A percentile compares a stretch with the other conserved stretches of the same genome.
Conservation (phyloP, 1,140 invertebrate genomes). For the Megathymus violae region DNA sequence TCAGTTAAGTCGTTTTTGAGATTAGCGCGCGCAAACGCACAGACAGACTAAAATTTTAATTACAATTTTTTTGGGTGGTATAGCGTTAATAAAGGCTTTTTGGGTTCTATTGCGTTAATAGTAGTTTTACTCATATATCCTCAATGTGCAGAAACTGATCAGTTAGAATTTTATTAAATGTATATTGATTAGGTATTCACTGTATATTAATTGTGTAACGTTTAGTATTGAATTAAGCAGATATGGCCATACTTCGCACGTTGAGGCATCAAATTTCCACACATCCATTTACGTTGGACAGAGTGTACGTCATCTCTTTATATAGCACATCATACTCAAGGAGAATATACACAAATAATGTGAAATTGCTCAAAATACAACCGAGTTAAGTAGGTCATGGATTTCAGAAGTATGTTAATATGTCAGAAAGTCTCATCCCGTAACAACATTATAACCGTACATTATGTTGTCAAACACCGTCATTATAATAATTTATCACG, state of each 20-base stretch:
- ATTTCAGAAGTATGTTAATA: slow-evolving; percentile 20
- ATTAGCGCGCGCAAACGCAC: too few species aligned
- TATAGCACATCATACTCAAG: slow-evolving; percentile 26
- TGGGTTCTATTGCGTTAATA: too few species aligned
- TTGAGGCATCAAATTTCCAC: slow-evolving; percentile 2
- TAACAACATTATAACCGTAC: slow-evolving; percentile 3
- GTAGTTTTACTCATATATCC: too few species aligned
- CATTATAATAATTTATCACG: slow-evolving; percentile 5
- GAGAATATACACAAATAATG: slow-evolving; percentile 17
- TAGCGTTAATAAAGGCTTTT: too few species aligned
- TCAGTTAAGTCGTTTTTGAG: too few species aligned
- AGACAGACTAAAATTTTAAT: too few species aligned
- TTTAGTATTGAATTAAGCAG: too few species aligned
- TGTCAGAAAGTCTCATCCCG: slow-evolving; percentile 9
- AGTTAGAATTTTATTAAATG: too few species aligned
- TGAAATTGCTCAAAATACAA: slow-evolving; percentile 24
- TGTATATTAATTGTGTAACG: too few species aligned
- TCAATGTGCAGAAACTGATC: too few species aligned
- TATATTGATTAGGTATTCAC: too few species aligned
- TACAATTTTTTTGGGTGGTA: too few species aligned
- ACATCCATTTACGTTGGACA: slow-evolving; percentile 8
- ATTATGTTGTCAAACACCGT: slow-evolving; percentile 7
- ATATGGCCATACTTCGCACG: background rate
- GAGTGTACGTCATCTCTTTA: slow-evolving; percentile 4
- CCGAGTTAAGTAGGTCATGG: slow-evolving; percentile 29